Evolutionary conservation across 2,797 vertebrate genomes (phyloP), one percentile per base, ranked within the genome.

Genomic region (Sebastes iracundus): DNA sequence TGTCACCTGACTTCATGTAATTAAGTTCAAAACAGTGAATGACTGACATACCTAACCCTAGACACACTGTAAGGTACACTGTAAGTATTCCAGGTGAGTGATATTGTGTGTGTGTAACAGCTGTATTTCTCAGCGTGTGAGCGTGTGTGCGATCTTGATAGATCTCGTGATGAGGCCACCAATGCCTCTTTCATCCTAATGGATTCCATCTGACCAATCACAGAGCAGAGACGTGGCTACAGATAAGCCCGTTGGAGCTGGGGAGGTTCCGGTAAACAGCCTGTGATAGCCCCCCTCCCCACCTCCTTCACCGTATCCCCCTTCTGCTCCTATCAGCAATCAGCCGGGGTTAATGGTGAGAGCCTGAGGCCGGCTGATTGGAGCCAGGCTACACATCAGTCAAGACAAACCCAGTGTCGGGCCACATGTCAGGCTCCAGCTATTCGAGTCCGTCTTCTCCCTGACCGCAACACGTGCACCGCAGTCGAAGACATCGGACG

Each of bases 181-280:
- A 88, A 72, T 92, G 84, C 86, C 90, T 49, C 46, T 95, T 95
- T 95, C 89, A 95, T 95, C 93, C 84, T 94, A 95, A 95, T 93
- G 84, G 90, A 87, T 93, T 92, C 94, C 94, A 94, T 93, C 93
- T 94, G 94, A 94, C 91, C 94, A 95, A 94, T 94, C 94, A 93
- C 86, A 84, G 85, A n/a, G 53, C 74, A 83, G 87, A 93, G 89
- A 93, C 91, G 79, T 81, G 79, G 81, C 79, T 65, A 62, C 82
- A 92, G 94, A 95, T 95, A 95, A 93, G 90, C 80, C 72, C 2
- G 64, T 77, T 62, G 81, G 75, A 90, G 58, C 87, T 88, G 78
- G 82, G 89, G 90, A 90, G 83, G 88, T 93, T 94, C 90, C 87
- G 79, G 92, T 91, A 93, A 93, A 89, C 84, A 82, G 86, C 81